Evolutionary conservation across 1,140 invertebrate species (phyloP).

Genomic region (Drosophila nigromelanica): DNA sequence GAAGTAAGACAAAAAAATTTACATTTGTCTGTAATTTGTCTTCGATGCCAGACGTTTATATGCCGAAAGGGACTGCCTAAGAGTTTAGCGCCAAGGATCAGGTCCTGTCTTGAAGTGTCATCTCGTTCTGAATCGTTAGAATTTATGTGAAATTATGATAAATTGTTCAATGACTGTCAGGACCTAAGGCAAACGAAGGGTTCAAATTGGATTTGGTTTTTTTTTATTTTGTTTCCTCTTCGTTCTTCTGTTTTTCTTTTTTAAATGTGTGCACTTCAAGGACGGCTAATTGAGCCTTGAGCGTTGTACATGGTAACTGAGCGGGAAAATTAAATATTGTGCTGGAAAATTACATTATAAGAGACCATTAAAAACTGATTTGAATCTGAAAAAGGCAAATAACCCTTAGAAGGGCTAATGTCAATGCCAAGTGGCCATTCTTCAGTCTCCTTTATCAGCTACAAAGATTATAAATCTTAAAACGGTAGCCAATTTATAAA

Average conservation of each 20-base stretch:
- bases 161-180: conserved; percentile 56
- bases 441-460: conserved; percentile 23
- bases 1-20: conserved; percentile 57
- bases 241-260: conserved; percentile 8
- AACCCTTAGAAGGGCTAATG: not conserved
- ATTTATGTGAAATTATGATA: conserved; percentile 70
- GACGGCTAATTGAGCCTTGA: conserved; percentile 59
- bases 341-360: conserved; percentile 44
- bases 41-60: conserved; percentile 55
- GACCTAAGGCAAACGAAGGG: conserved; percentile 9
- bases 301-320: conserved; percentile 38
- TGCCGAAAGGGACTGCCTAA: conserved; percentile 24
- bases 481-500: conserved; percentile 62
- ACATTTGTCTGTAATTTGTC: conserved; percentile 73
- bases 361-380: not conserved
- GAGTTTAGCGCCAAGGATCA: not conserved
- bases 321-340: conserved; percentile 70
- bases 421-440: conserved; percentile 23
- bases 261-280: conserved; percentile 48
- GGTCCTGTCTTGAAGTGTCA: conserved; percentile 11
- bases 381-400: not conserved
- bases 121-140: conserved; percentile 56
- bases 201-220: conserved; percentile 27
- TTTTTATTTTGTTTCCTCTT: not conserved
- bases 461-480: conserved; percentile 63